A percentile compares a stretch with the other conserved stretches of the same genome.
These are phyloP conservation scores for Petrocephalus sullivani DNA, from an alignment of 2,797 vertebrate species.

Conservation along the genomic window DNA sequence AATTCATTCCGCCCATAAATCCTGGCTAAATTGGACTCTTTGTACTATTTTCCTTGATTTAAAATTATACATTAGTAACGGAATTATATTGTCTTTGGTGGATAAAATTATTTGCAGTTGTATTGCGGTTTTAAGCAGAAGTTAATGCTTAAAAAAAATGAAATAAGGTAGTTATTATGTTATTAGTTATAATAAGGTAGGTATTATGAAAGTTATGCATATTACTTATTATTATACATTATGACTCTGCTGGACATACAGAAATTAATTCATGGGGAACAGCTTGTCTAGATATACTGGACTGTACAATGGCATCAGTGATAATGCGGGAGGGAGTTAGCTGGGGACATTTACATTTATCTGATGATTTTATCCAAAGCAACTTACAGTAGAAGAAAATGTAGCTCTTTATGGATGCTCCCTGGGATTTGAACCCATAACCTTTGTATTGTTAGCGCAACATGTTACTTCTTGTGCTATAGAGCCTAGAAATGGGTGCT, in stretches of 20 bases:
- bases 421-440: not conserved
- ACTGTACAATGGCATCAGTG: not conserved
- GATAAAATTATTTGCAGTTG: not conserved
- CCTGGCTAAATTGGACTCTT: not conserved
- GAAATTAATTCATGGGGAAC: not conserved
- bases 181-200: too few relatives aligned
- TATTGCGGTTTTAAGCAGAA: not conserved
- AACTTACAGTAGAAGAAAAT: not conserved
- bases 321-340: not conserved
- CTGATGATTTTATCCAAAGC: not conserved
- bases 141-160: not conserved
- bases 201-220: not conserved
- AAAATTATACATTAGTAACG: not conserved
- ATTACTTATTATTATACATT: not conserved
- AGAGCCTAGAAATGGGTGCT: not conserved
- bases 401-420: not conserved
- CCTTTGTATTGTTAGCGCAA: not conserved
- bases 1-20: slow-evolving; percentile 8
- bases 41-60: not conserved
- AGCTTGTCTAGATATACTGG: not conserved
- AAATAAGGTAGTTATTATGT: not conserved
- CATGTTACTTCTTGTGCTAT: not conserved
- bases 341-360: not conserved
- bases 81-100: not conserved
- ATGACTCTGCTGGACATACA: not conserved